These are phyloP conservation scores for Cecidostiba fungosa DNA, from an alignment of 2,888 invertebrate genomes.

Conservation along the genomic window DNA sequence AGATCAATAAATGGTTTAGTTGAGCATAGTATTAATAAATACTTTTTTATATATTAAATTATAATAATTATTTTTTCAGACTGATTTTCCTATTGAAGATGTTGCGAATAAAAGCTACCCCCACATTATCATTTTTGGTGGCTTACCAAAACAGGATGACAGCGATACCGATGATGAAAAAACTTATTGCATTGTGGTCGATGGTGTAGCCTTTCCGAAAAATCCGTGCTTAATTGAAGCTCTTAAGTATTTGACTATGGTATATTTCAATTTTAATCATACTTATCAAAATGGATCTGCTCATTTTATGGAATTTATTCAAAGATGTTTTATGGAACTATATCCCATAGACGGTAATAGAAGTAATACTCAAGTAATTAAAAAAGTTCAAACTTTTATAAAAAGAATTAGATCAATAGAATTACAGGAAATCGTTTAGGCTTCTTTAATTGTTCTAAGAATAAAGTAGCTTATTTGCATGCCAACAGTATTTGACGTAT, in stretches of 20 bases:
- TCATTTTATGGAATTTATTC: conserved; percentile 1
- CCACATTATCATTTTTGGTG: not conserved
- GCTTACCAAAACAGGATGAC: not conserved
- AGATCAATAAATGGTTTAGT: not conserved
- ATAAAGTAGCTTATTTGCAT: not conserved
- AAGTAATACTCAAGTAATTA: not conserved
- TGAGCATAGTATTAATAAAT: not conserved
- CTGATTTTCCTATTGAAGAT: not conserved
- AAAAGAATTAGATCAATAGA: not conserved
- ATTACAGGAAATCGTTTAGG: not conserved
- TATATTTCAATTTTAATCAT: not conserved
- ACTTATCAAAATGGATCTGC: not conserved
- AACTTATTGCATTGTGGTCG: not conserved
- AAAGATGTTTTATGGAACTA: not conserved
- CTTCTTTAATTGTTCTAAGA: not conserved
- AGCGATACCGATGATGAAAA: not conserved
- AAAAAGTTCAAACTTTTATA: not conserved
- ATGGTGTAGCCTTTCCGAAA: not conserved
- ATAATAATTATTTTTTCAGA: not conserved
- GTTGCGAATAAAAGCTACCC: not conserved
- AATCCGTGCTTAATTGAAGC: not conserved
- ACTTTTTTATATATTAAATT: not conserved
- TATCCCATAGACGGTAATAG: not conserved
- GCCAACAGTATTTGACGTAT: not conserved
- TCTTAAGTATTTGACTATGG: not conserved